Evolutionary conservation across 1,140 invertebrate species (phyloP), one percentile per base, ranked within the genome.

Genomic region (Scaptomyza montana): DNA sequence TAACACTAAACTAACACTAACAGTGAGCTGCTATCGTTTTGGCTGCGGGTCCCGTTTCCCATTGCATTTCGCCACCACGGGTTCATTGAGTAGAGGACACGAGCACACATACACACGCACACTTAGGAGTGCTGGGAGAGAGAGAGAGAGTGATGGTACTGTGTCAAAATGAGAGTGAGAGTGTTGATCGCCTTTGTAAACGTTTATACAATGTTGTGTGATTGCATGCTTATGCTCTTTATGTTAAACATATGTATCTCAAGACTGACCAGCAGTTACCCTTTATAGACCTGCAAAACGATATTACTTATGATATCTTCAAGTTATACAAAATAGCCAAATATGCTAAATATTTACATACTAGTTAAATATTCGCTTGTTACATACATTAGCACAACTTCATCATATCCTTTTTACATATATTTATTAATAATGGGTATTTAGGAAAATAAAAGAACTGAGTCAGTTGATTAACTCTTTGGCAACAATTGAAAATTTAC

Each of bases 401-500:
- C 30, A 9, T 9, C 9, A 36, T 36, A 36, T 7, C 33, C 33
- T 36, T 36, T 36, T 36, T 25, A 2, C 30, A 30, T 30, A 9
- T 7, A 36, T 36, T 36, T 33, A 33, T 1, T 33, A 7, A 4
- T 36, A 36, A 36, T 36, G 33, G 33, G 33, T 36, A 36, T 33
- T 6, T 9, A 36, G 9, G 8, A n/a, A 5, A 43, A n/a, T n/a
- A 43, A 43, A 43, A 5, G n/a, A 43, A 73, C 56, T 68, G 70
- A 73, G 50, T 63, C 54, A 62, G 53, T 57, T 43, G 56, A 41
- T 69, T 59, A 78, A 84, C 65, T 84, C 74, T 78, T 81, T 82
- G 61, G 69, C 78, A 78, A 64, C 77, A 74, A 68, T 74, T 77
- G 64, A 64, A 77, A 77, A 69, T 59, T 74, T 69, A 76, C 74